Conservation (phyloP, 2,797 vertebrate species). For the Lepilemur ruficaudatus region DNA sequence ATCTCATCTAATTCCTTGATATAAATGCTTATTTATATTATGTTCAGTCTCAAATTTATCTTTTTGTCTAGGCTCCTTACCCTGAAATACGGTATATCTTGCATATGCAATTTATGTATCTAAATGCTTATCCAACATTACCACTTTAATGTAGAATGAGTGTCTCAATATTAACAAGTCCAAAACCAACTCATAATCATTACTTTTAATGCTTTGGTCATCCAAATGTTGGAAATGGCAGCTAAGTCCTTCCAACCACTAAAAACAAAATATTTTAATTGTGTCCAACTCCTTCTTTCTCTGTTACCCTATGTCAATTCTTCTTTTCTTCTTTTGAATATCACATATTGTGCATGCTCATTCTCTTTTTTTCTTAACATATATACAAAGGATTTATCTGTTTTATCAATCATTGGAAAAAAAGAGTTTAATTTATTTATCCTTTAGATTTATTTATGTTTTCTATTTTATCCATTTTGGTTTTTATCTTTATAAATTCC, state of each 20-base stretch:
- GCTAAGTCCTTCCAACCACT: neutral
- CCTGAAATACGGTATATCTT: neutral
- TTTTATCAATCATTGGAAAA: neutral
- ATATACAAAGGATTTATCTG: neutral
- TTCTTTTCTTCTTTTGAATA: neutral
- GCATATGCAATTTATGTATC: neutral
- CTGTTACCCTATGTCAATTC: neutral
- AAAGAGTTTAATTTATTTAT: neutral
- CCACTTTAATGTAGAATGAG: neutral
- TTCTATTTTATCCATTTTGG: neutral
- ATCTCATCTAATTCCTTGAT: neutral
- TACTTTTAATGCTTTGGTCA: neutral
- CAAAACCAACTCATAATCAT: neutral
- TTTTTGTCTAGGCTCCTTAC: neutral
- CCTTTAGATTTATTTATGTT: neutral
- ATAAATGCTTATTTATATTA: neutral
- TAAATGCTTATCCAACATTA: neutral
- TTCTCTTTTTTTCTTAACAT: neutral
- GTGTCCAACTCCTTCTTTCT: neutral
- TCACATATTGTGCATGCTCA: accelerated
- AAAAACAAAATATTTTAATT: neutral
- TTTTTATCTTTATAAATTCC: neutral
- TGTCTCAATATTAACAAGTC: neutral
- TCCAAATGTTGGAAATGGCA: neutral
- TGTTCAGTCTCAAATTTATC: neutral